phyloP scores from a whole-genome alignment of 1,140 invertebrate species.

The Teleogryllus occipitalis region DNA sequence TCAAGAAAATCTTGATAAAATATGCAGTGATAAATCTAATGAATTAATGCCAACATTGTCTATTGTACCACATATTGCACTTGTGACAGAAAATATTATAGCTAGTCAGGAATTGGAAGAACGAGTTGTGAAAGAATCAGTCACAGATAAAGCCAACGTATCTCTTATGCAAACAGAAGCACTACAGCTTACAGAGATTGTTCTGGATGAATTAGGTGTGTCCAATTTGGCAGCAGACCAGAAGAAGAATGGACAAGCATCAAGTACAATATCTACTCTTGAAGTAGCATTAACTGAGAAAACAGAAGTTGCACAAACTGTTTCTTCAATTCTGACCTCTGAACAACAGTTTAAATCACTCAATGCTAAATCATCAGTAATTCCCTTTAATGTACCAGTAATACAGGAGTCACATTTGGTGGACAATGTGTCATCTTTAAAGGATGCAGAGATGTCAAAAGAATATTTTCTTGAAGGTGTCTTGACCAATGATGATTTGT shows the following conservation, averaged over 20 bases:
- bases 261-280: background rate
- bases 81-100: background rate
- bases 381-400: background rate
- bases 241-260: background rate
- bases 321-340: background rate
- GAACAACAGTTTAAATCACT: background rate
- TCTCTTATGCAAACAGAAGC: background rate
- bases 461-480: background rate
- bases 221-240: background rate
- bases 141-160: background rate
- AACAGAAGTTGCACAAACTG: slow-evolving; percentile 12
- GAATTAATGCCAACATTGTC: too few species aligned
- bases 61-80: background rate
- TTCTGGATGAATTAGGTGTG: background rate
- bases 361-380: background rate
- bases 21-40: background rate
- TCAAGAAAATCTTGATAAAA: slow-evolving; percentile 3
- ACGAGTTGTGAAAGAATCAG: background rate
- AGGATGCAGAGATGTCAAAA: background rate
- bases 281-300: slow-evolving; percentile 22
- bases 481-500: too few species aligned
- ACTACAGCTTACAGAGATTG: background rate
- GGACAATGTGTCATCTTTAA: background rate
- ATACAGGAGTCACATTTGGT: background rate
- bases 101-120: background rate